Evolutionary conservation across 2,888 invertebrate species (phyloP).

Genomic region (Melipona beecheii): DNA sequence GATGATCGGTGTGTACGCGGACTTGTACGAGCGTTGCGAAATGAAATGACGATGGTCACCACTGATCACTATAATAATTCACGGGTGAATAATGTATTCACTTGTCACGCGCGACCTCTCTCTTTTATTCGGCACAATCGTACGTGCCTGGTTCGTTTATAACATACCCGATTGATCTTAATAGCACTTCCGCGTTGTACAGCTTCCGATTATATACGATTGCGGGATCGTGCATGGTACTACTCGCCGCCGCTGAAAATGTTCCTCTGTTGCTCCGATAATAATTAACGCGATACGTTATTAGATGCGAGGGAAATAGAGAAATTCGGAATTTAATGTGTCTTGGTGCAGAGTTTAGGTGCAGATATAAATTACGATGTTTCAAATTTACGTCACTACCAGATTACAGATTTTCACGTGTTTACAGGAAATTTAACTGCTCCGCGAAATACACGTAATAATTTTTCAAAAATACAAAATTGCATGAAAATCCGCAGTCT

Average conservation of each 20-base stretch:
- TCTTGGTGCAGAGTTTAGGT: neutral
- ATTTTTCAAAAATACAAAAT: no score
- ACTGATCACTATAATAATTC: constrained; percentile 29
- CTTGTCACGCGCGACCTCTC: constrained; percentile 14
- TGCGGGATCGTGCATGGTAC: neutral
- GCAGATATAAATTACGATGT: neutral
- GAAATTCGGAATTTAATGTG: neutral
- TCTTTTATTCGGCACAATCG: neutral
- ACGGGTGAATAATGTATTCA: constrained; percentile 12
- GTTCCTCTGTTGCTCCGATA: neutral
- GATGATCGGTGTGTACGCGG: no score
- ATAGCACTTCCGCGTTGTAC: constrained; percentile 21
- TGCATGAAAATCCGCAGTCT: no score
- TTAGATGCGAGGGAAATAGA: neutral
- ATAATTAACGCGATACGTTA: neutral
- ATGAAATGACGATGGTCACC: constrained; percentile 6
- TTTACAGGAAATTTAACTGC: no score
- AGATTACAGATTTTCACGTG: no score
- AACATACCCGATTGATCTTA: constrained; percentile 7
- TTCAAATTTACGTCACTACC: neutral
- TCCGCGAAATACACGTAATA: no score
- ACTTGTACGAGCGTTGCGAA: constrained; percentile 21
- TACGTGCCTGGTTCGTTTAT: neutral
- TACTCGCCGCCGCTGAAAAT: neutral
- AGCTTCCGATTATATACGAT: neutral